A percentile compares a stretch with the other conserved stretches of the same genome.
phyloP scores from a whole-genome alignment of 2,888 invertebrate species.

The Drosophila rellima region DNA sequence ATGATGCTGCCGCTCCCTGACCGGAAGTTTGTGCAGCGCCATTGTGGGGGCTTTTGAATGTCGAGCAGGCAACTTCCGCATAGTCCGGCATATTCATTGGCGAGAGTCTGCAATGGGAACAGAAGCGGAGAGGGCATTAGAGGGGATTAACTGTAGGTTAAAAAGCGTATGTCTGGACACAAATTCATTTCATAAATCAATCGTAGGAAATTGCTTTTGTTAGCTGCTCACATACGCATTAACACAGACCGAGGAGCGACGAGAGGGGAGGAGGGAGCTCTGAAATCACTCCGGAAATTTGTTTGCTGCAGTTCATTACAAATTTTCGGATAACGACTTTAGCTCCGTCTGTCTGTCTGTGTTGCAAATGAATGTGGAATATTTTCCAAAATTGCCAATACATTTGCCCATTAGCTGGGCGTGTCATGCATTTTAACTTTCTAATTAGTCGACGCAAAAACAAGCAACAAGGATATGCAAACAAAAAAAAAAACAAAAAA shows the following conservation, averaged over 20 bases:
- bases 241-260: background rate
- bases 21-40: slow-evolving; percentile 65
- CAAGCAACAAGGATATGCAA: slow-evolving; percentile 19
- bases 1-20: slow-evolving; percentile 9
- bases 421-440: slow-evolving; percentile 73
- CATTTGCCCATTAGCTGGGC: slow-evolving; percentile 50
- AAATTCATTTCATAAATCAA: slow-evolving; percentile 74
- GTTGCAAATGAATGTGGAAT: background rate
- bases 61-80: slow-evolving; percentile 86
- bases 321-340: slow-evolving; percentile 30
- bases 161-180: slow-evolving; percentile 65
- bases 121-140: background rate
- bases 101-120: slow-evolving; percentile 80
- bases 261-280: background rate
- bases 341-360: background rate
- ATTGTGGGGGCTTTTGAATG: slow-evolving; percentile 85
- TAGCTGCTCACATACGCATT: slow-evolving; percentile 37
- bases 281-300: slow-evolving; percentile 66
- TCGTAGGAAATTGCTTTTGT: slow-evolving; percentile 81
- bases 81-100: slow-evolving; percentile 86
- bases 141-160: slow-evolving; percentile 43
- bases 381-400: slow-evolving; percentile 40
- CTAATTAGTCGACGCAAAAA: slow-evolving; percentile 66
- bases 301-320: slow-evolving; percentile 73
- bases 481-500: slow-evolving; percentile 24